Conservation (phyloP, 2,113 vertebrate species). For the Ia io region DNA sequence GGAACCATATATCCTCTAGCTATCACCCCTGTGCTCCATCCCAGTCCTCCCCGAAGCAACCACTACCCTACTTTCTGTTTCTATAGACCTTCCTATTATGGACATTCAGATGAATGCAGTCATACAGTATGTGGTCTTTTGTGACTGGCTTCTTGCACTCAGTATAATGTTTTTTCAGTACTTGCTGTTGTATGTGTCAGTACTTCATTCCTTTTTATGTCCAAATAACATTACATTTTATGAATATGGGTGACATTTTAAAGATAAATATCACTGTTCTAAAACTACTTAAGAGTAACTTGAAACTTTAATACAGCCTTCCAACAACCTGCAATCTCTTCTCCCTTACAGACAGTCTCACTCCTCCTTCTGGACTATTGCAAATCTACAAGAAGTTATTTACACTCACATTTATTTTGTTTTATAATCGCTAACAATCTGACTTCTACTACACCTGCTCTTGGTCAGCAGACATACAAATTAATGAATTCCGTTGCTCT, state of each 20-base stretch:
- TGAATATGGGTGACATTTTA: background rate
- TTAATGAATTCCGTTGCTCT: background rate
- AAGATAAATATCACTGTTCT: background rate
- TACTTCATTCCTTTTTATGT: background rate
- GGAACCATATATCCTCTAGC: background rate
- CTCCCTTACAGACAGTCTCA: background rate
- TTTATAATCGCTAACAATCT: background rate
- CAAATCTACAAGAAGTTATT: background rate
- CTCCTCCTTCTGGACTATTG: background rate
- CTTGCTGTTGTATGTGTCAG: background rate
- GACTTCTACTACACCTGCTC: background rate
- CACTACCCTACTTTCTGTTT: background rate
- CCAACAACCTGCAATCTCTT: background rate
- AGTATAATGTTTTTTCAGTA: background rate
- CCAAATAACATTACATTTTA: background rate
- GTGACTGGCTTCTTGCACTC: background rate
- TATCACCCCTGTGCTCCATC: background rate
- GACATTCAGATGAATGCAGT: background rate
- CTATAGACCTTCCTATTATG: background rate
- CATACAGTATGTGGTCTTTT: background rate
- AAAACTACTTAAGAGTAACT: background rate
- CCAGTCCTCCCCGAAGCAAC: background rate
- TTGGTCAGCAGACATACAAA: background rate
- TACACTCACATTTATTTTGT: background rate
- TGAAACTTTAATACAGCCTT: background rate